Base-by-base conservation (phyloP, 2,888 invertebrate genomes). In the Metopia argyrocephala region DNA sequence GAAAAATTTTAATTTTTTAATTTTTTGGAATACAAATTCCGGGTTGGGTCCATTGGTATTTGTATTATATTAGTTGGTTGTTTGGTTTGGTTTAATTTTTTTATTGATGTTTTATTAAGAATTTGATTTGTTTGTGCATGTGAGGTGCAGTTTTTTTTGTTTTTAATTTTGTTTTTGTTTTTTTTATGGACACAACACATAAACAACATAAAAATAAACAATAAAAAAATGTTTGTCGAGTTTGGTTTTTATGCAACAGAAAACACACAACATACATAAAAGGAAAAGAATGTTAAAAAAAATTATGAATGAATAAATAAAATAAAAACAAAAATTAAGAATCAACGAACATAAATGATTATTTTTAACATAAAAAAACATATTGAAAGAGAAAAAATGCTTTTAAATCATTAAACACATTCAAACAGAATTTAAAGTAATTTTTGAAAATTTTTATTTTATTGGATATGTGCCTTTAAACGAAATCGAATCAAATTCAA, bases 131-230 rank as follows among this genome's bases (percentile, higher is more conserved):
- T 80, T 57, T 69, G 64, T 82, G 66, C 68, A 70, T 83, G 82
- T 78, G 79, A 82, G 74, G 83, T 71, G 76, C 78, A 78, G 79
- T 76, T 75, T 84, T 73, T 78, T 52, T 70, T 71, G 48, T 48
- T 74, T 48, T 20, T 18, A 48, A 48, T n/a, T 2, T 6, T 79
- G 71, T 54, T 59, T 56, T 27, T 57, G 31, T 31, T 57, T 73
- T 38, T 52, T 76, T 79, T 78, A 57, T 80, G 71, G 66, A 71
- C 59, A 78, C 66, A 73, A 71, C 59, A 71, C 76, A 78, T 70
- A 79, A 80, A 83, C 70, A 81, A 75, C 73, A 84, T 52, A 78
- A 83, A n/a, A n/a, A n/a, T n/a, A n/a, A n/a, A n/a, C n/a, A n/a
- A n/a, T n/a, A n/a, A n/a, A 78, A 64, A 79, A 18, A 65, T 66